Base-by-base conservation (phyloP, 1,140 invertebrate species). In the Ostrea edulis region DNA sequence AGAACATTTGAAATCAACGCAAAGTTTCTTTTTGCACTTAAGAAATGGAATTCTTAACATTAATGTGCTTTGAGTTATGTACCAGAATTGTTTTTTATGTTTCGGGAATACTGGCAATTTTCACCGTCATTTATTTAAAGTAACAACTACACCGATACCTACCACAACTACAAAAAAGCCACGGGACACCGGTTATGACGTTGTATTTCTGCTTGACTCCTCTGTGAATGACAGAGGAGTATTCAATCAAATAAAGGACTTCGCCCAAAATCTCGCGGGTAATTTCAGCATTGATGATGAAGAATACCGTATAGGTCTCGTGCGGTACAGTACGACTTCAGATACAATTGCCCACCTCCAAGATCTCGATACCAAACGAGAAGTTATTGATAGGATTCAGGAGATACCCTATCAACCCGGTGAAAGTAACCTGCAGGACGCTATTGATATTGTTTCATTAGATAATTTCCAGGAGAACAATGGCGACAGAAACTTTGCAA, bases 151-250 rank as follows among this genome's bases (percentile, higher is more conserved):
- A 25, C 8, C 22, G 11, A 12, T 71, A 7, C 8, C 51, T 68
- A 62, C n/a, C 44, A 62, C 71, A 25, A 83, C 82, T 25, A 87
- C 81, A n/a, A 52, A 17, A 20, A 82, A 82, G 25, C 85, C 71
- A n/a, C 54, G 53, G 22, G 90, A 91, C 0, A 90, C 88, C 22
- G 92, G 92, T 22, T 88, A 87, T 82, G 89, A 95, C 94, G 44
- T 93, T 25, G 82, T 93, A 12, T 85, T 93, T 22, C 89, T 92
- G 86, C 25, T 93, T 52, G 93, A 93, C 84, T 90, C 91, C 3
- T 90, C 92, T 11, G 92, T 91, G 35, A 81, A 58, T 20, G 52
- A 53, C 9, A 86, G 82, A n/a, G n/a, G n/a, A n/a, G n/a, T n/a
- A n/a, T n/a, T n/a, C n/a, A n/a, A n/a, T n/a, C n/a, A n/a, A n/a